Evolutionary conservation across 1,140 invertebrate genomes (phyloP).

Genomic region (Microplitis demolitor): DNA sequence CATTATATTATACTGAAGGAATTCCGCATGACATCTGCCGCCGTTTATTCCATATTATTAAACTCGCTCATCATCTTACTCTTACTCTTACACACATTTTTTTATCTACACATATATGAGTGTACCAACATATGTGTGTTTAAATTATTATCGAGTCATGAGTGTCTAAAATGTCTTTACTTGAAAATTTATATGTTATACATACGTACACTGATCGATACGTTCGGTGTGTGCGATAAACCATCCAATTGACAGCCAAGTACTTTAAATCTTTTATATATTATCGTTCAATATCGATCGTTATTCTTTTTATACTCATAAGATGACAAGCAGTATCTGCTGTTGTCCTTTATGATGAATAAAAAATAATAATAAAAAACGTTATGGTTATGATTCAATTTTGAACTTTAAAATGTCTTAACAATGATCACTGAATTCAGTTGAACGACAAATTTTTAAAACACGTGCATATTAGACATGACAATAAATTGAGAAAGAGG

Average conservation of each 20-base stretch:
- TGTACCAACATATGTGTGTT: neutral
- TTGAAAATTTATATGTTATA: too few species aligned
- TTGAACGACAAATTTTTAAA: neutral
- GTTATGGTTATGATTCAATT: neutral
- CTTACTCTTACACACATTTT: neutral
- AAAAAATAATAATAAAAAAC: neutral
- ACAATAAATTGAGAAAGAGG: too few species aligned
- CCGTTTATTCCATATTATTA: constrained; percentile 48
- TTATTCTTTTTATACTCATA: neutral
- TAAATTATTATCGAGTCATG: constrained; percentile 12
- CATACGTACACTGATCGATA: constrained; percentile 3
- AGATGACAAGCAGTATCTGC: constrained; percentile 27
- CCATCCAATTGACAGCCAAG: constrained; percentile 24
- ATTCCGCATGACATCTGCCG: constrained; percentile 21
- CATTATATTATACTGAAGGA: neutral
- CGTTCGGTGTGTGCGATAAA: constrained; percentile 17
- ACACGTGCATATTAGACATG: too few species aligned
- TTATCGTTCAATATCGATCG: constrained; percentile 16
- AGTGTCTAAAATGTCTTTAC: constrained; percentile 12
- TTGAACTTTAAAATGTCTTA: neutral
- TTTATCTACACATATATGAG: neutral
- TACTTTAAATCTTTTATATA: constrained; percentile 19
- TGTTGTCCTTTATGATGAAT: constrained; percentile 13
- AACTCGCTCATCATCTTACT: constrained; percentile 35
- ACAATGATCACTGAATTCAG: neutral